Evolutionary conservation across 2,888 invertebrate genomes (phyloP), one percentile per base, ranked within the genome.

Genomic region (Listrodromus nycthemerus): DNA sequence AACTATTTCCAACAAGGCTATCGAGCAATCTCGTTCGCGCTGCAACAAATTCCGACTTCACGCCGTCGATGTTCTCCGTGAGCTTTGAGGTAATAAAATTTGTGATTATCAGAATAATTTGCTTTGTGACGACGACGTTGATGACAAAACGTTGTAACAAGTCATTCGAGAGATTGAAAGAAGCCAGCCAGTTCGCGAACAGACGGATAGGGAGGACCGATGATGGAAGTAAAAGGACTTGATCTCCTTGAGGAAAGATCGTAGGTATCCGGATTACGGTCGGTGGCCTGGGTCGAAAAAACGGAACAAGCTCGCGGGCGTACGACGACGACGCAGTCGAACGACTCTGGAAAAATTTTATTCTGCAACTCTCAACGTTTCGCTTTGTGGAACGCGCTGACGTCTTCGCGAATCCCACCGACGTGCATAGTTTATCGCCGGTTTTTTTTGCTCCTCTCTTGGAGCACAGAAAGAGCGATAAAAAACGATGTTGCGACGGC

Each of bases 381-480:
- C 61, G 33, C 37, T 45, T 69, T 79, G 65, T 52, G 65, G 41
- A 70, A 71, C 19, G 70, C 71, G 27, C 65, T n/a, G 61, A 41
- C 65, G 41, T 37, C 24, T 33, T 19, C 27, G 41, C 37, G 41
- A 79, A 33, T 52, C 58, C 45, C 30, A 30, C 41, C 55, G 55
- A 41, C 65, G n/a, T 58, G 19, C 67, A 58, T 79, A 63, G 63
- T 71, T 79, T 55, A 79, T 76, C 65, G 65, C 65, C 70, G 52
- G 70, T n/a, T 27, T 58, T 27, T 30, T 61, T 61, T 55, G n/a
- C 27, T 16, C 27, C 27, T 30, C 27, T 61, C 6, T 61, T 55
- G 55, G 24, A 24, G 55, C 21, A 30, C 21, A 41, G 52, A 41
- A 63, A 61, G 41, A 37, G 33, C 63, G 33, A 70, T 50, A 27